Evolutionary conservation across 2,888 invertebrate species (phyloP).

Genomic region (Amphipoea lucens): DNA sequence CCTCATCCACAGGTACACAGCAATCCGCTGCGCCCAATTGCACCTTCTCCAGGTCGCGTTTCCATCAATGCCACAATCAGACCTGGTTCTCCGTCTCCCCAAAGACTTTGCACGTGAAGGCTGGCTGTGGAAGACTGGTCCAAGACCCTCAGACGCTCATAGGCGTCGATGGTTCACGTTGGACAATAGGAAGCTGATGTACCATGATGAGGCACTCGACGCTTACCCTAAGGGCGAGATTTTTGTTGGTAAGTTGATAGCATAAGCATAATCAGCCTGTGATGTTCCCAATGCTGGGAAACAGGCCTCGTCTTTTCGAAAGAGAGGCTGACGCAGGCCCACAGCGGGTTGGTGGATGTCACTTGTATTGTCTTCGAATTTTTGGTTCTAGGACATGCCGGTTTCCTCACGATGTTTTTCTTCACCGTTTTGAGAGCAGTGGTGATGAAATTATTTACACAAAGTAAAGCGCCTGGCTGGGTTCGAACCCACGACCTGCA

Average conservation of each 20-base stretch:
- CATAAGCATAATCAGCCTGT: not conserved
- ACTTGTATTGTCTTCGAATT: not conserved
- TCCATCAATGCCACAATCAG: conserved; percentile 93
- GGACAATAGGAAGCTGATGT: conserved; percentile 97
- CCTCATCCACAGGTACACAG: conserved; percentile 90
- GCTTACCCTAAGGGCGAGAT: conserved; percentile 97
- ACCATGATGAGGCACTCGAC: conserved; percentile 96
- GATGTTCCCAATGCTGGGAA: not conserved
- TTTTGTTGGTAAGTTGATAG: conserved; percentile 92
- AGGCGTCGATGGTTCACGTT: conserved; percentile 97
- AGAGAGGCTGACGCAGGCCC: not conserved
- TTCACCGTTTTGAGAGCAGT: not conserved
- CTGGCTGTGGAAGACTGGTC: conserved; percentile 97
- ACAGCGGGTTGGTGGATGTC: not conserved
- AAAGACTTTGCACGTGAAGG: conserved; percentile 96
- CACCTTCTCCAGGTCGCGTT: conserved; percentile 95
- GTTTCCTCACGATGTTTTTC: not conserved
- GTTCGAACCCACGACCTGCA: not conserved
- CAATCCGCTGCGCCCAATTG: conserved; percentile 95
- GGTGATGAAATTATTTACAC: not conserved
- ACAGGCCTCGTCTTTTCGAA: not conserved
- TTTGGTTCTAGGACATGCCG: not conserved
- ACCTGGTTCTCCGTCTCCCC: conserved; percentile 93
- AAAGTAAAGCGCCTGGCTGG: not conserved
- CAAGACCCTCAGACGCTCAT: conserved; percentile 94